These are phyloP conservation scores for Porites divaricata DNA, from an alignment of 92 coral and sea anemone genomes.

Conservation along the genomic window DNA sequence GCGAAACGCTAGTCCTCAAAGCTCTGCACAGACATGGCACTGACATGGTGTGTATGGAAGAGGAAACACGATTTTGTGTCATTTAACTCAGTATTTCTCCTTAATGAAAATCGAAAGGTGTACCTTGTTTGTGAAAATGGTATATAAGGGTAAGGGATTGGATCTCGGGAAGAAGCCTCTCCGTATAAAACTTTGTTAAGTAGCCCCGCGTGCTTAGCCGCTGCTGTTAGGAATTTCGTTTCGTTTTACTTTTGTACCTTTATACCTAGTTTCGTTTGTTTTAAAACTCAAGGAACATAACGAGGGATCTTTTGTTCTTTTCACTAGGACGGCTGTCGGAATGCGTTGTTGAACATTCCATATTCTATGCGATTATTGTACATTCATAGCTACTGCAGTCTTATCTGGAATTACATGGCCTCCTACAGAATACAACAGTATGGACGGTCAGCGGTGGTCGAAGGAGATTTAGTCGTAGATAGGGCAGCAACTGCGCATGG, in stretches of 20 bases:
- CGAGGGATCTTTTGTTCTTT: background rate
- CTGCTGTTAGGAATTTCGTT: no score
- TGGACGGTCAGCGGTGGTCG: slow-evolving; percentile 42
- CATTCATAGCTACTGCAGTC: slow-evolving; percentile 83
- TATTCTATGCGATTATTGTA: slow-evolving; percentile 82
- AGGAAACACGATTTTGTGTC: no score
- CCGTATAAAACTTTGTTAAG: no score
- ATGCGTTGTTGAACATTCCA: slow-evolving; percentile 83
- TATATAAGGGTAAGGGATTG: no score
- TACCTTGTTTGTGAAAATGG: no score
- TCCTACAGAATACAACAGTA: slow-evolving; percentile 61
- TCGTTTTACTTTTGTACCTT: background rate
- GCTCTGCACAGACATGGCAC: slow-evolving; percentile 86
- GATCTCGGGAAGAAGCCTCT: no score
- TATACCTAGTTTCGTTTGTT: background rate
- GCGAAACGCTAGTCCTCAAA: slow-evolving; percentile 77
- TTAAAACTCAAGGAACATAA: background rate
- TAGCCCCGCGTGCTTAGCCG: no score
- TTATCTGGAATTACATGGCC: slow-evolving; percentile 83
- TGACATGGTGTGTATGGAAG: slow-evolving; percentile 55
- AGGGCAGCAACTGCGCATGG: slow-evolving; percentile 11
- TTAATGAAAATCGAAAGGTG: no score
- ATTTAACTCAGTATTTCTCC: no score
- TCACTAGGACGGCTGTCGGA: slow-evolving; percentile 79
- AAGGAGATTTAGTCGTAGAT: slow-evolving; percentile 76